Base-by-base conservation (phyloP, 1,140 invertebrate genomes). In the Linepithema humile region DNA sequence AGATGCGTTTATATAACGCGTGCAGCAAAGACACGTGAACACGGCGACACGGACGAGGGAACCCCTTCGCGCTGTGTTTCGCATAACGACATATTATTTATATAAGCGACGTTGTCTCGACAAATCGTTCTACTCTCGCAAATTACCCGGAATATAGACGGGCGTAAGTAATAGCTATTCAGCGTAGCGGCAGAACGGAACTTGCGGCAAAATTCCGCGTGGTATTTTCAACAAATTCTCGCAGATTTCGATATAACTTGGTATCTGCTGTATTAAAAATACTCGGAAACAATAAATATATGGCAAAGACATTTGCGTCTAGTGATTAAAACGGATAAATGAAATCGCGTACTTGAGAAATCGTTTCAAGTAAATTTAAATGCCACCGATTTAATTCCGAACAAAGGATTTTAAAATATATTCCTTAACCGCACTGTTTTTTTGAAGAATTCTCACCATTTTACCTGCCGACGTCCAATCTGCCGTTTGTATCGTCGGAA, bases 21-120 rank as follows among this genome's bases (percentile, higher is more conserved):
- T 40, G 64, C 29, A 40, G 75, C 65, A 86, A 88, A 88, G 86
- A 82, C 87, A 89, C 85, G 87, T 86, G 85, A 67, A 86, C 62
- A 57, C 70, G 32, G 72, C 67, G 67, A 57, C 78, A 74, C 65
- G 83, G 43, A 87, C 74, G 82, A 59, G 48, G 38, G 15, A 64
- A 50, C 43, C 40, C 32, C 75, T 55, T 50, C 60, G 53, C 73
- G 82, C 74, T 23, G 59, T 82, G 75, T 89, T 89, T 87, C 72
- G 85, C 88, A 70, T 89, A 89, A 87, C 83, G 83, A 87, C 89
- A 85, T 89, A 89, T 90, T 90, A 90, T 90, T 90, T 90, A 90
- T 89, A 89, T 87, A 89, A 90, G 88, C 85, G 62, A 77, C 82
- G 78, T 64, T 72, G 85, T 85, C 83, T 69, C 77, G 70, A 78